Percentiles rank a stretch among this genome's conserved stretches.
Conservation (phyloP, 2,888 invertebrate species). For the Himalopsyche tibetana region DNA sequence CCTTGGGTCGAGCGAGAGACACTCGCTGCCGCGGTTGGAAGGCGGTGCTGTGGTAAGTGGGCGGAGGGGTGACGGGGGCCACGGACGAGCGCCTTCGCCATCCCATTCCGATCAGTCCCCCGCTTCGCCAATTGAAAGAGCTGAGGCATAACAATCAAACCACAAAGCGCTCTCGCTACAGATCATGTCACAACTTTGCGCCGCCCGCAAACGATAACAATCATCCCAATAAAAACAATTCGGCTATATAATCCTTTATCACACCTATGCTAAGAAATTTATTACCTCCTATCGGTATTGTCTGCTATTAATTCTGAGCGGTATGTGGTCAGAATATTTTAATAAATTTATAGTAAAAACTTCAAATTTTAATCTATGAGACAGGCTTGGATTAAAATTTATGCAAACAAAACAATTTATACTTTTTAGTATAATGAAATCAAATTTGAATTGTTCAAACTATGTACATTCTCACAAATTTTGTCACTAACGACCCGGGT, state of each 20-base stretch:
- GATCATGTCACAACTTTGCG: neutral
- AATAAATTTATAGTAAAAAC: too few species aligned
- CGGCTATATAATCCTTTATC: neutral
- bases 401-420: too few species aligned
- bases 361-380: too few species aligned
- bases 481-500: too few species aligned
- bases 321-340: too few species aligned
- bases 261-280: too few species aligned
- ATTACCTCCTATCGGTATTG: too few species aligned
- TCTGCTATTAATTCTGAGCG: too few species aligned
- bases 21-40: conserved; percentile 45
- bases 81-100: conserved; percentile 72
- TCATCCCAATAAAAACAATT: neutral
- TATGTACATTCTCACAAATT: too few species aligned
- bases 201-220: neutral
- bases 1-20: conserved; percentile 59
- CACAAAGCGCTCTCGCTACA: conserved; percentile 56
- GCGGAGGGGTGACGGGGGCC: conserved; percentile 68
- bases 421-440: too few species aligned
- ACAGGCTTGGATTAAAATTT: too few species aligned
- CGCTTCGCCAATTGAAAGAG: conserved; percentile 65
- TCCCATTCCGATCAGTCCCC: conserved; percentile 68
- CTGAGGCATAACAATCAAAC: conserved; percentile 59
- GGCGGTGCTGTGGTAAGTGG: conserved; percentile 56
- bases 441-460: too few species aligned